Evolutionary conservation across 2,113 vertebrate species (phyloP), one percentile per base, ranked within the genome.

Genomic region (Sterrhoptilus dennistouni): DNA sequence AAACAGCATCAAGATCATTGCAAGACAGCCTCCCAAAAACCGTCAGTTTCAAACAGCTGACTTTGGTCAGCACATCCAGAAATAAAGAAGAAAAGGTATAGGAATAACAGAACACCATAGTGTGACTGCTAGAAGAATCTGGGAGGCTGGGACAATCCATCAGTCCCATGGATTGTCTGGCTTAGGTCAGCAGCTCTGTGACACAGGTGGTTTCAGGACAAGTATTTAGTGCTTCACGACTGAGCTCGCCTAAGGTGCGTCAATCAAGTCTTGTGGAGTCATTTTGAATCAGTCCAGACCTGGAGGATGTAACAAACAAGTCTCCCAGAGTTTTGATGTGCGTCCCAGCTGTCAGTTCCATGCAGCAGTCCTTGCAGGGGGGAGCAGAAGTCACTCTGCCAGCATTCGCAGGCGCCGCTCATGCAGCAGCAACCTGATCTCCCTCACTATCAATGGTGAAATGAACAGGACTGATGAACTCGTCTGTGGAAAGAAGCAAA

Each of bases 391-490:
- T 98, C 97, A 98, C 47, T 96, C 97, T 7, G 89, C 83, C 93
- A 97, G 49, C 9, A n/a, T 19, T 4, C 23, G 96, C 78, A 92
- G 69, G 38, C 25, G 97, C 71, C 97, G 94, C 65, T 98, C 98
- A 1, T 94, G 97, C 97, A 98, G 96, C 50, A 99, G 98, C 87
- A 96, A 71, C 4, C 68, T 69, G 9, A 98, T 70, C 85, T 99
- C 99, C 59, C 94, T 98, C 85, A 98, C 52, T 56, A 99, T 97
- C 78, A 99, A 80, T 0, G 99, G 99, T 1, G 96, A 96, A 97
- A 99, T 99, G 97, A 99, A 99, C 21, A 99, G 18, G 50, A 99
- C 60, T 17, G 99, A 99, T 84, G 98, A 98, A 40, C 98, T 98
- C 2, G 98, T 99, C 99, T 99, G 98, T 52, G 63, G 70, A 97